Evolutionary conservation across 1,140 invertebrate species (phyloP), one percentile per base, ranked within the genome.

Genomic region (Papilio xuthus): DNA sequence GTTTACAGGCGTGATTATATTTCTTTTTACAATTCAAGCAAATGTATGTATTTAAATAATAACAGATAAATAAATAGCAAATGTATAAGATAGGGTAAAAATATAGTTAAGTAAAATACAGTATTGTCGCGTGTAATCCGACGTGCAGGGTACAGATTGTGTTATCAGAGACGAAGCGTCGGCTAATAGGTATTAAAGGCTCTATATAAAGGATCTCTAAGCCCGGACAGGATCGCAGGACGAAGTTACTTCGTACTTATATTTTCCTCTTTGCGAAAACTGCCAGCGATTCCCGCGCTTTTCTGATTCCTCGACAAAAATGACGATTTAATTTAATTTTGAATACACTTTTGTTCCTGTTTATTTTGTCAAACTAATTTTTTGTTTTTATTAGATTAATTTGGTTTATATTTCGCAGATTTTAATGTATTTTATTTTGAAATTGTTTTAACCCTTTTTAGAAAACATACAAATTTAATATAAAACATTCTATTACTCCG

Each of bases 161-260:
- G 71, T 73, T 73, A 73, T 73, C 71, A 50, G 41, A 12, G 32
- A 32, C 71, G 42, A 47, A 23, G 71, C 71, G 37, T 23, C 71
- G 42, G 71, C 41, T 73, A 73, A 73, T 73, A 73, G 42, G 71
- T 73, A 73, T 73, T 73, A 73, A 73, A 73, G 71, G 71, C 71
- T 73, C 71, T 47, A 42, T 67, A 67, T 42, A 72, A 72, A 72
- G 70, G 32, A 20, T 47, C 10, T 67, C 23, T 67, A 67, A 32
- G 60, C 41, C 71, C 42, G 71, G 71, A 50, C 71, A 44, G 71
- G 20, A 73, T n/a, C 32, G 37, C 7, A 71, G 7, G 69, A 71
- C 18, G 69, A 32, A 42, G 20, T n/a, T 42, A 44, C 71, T 73
- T 8, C 71, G 47, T 73, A 20, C 63, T 56, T 56, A 41, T 13